phyloP scores from a whole-genome alignment of 1,140 invertebrate genomes.

The Tetramorium simillimum region DNA sequence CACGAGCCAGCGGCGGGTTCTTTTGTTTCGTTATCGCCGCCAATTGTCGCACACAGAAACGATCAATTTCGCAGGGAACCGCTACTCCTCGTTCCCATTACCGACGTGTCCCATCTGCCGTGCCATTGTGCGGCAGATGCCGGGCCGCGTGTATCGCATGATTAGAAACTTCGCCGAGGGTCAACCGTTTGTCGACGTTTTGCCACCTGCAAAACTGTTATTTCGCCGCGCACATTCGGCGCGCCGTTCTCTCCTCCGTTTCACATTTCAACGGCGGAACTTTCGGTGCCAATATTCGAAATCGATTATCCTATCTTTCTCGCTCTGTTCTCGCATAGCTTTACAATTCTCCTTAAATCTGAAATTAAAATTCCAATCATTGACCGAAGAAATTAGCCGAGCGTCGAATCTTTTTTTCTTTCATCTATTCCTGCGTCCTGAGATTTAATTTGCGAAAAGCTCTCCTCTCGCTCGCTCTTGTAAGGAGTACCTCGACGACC shows the following conservation, averaged over 20 bases:
- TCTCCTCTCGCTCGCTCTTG: background rate
- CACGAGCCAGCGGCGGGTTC: conserved; percentile 6
- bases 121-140: background rate
- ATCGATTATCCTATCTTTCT: background rate
- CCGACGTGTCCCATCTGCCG: conserved; percentile 22
- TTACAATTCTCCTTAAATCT: background rate
- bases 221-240: background rate
- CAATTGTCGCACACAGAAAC: conserved; percentile 41
- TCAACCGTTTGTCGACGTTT: background rate
- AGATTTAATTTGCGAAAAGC: background rate
- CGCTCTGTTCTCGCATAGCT: background rate
- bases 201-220: conserved; percentile 38
- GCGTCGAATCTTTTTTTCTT: too few species aligned
- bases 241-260: background rate
- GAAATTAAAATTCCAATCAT: background rate
- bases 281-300: background rate
- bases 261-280: background rate
- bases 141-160: background rate
- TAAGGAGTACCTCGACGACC: too few species aligned
- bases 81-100: conserved; percentile 20
- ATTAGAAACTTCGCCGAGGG: conserved; percentile 28
- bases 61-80: conserved; percentile 48
- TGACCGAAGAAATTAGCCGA: background rate
- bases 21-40: conserved; percentile 43
- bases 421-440: background rate